Percentiles rank a stretch among this genome's conserved stretches.
Conservation (phyloP, 2,113 vertebrate species). For the Podocnemis expansa region DNA sequence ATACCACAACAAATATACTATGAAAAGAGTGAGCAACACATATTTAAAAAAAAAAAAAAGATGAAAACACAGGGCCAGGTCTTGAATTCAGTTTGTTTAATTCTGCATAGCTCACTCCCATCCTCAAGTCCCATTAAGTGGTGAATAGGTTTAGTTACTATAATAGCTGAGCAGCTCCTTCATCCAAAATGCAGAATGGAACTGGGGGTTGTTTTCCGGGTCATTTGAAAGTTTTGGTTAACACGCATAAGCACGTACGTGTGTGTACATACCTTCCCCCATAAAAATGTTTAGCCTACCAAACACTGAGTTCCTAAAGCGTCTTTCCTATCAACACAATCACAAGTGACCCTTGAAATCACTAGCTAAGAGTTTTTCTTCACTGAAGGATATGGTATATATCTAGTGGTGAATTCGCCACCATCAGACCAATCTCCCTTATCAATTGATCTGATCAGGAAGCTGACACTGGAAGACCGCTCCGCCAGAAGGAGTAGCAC, state of each 20-base stretch:
- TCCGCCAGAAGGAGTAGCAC: too few species aligned
- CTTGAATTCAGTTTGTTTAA: background rate
- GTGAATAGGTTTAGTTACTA: background rate
- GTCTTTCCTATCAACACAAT: background rate
- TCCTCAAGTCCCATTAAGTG: background rate
- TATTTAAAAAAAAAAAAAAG: too few species aligned
- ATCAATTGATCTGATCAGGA: too few species aligned
- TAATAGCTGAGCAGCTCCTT: background rate
- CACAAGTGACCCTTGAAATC: background rate
- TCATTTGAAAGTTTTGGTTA: background rate
- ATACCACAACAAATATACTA: constrained; percentile 6
- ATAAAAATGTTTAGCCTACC: background rate
- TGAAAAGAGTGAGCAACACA: constrained; percentile 63
- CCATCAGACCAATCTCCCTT: too few species aligned
- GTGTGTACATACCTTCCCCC: background rate
- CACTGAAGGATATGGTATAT: too few species aligned
- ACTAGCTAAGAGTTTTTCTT: background rate
- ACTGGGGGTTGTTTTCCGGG: background rate
- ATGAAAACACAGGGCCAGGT: constrained; percentile 36
- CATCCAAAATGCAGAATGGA: background rate
- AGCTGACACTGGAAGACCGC: too few species aligned
- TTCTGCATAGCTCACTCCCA: background rate
- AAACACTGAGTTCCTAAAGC: background rate
- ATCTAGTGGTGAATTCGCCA: too few species aligned
- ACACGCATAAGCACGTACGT: background rate